These are phyloP conservation scores for Xestia xanthographa DNA, from an alignment of 2,888 invertebrate genomes.

Conservation along the genomic window DNA sequence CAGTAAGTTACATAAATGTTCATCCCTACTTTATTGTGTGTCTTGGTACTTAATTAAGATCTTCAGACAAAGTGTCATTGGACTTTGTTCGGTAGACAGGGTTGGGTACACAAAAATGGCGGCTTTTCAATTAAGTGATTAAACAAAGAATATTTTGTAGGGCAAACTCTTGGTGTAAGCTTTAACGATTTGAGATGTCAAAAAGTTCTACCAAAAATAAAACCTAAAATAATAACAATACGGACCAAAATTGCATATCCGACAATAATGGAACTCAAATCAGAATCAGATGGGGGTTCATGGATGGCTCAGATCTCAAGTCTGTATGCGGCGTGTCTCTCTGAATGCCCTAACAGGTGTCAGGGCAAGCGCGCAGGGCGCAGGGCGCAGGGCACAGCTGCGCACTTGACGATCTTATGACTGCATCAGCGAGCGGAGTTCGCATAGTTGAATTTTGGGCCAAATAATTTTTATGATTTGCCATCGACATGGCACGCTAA, in stretches of 20 bases:
- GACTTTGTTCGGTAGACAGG: conserved; percentile 12
- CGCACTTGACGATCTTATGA: no score
- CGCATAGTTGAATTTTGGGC: no score
- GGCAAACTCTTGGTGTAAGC: background rate
- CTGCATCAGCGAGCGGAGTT: no score
- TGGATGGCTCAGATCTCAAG: no score
- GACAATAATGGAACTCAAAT: background rate
- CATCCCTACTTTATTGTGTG: conserved; percentile 18
- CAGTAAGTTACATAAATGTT: background rate
- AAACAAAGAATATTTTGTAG: conserved; percentile 9
- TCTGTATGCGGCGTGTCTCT: no score
- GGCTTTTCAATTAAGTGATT: conserved; percentile 20
- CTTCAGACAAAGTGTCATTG: conserved; percentile 14
- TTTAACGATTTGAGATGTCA: background rate
- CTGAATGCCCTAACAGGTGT: no score
- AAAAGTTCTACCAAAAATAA: background rate
- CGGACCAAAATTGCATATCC: background rate
- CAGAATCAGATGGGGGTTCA: no score
- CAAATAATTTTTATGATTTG: no score
- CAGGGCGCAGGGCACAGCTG: no score
- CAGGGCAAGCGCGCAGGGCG: no score
- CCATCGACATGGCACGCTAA: no score
- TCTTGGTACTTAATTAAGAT: conserved; percentile 25
- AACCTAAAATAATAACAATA: background rate
- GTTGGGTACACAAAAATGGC: conserved; percentile 25